These are phyloP conservation scores for Xanthorhoe designata DNA, from an alignment of 2,888 invertebrate species.

Conservation along the genomic window DNA sequence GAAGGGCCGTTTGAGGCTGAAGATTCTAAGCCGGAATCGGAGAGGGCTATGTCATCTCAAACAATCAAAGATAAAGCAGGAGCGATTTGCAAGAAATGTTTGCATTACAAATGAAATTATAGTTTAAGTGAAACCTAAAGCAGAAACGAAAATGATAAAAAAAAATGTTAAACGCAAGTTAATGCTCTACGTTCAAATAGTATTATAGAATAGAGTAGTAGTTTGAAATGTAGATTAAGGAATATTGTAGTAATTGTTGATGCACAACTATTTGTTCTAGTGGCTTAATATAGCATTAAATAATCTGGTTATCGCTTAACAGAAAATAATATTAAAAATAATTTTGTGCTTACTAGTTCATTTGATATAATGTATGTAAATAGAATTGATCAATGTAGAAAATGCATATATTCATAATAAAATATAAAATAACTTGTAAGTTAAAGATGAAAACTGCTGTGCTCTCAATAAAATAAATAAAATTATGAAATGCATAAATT, in stretches of 20 bases:
- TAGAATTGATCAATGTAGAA: not conserved
- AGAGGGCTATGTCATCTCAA: slow-evolving; percentile 63
- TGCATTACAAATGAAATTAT: slow-evolving; percentile 80
- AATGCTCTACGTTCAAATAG: slow-evolving; percentile 30
- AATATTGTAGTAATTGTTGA: slow-evolving; percentile 24
- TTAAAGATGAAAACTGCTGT: slow-evolving; percentile 67
- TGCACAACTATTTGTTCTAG: slow-evolving; percentile 28
- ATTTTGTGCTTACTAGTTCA: not conserved
- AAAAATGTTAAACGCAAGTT: slow-evolving; percentile 10
- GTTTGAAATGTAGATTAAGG: slow-evolving; percentile 13
- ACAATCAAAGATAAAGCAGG: slow-evolving; percentile 77
- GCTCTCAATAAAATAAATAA: slow-evolving; percentile 68
- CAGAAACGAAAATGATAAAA: slow-evolving; percentile 6
- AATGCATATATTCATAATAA: slow-evolving; percentile 8
- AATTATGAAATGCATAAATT: slow-evolving; percentile 37
- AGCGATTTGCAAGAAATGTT: slow-evolving; percentile 82
- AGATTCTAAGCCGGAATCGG: slow-evolving; percentile 72
- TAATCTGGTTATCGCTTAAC: not conserved
- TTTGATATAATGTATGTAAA: not conserved
- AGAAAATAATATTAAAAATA: not conserved
- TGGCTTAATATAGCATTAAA: slow-evolving; percentile 9
- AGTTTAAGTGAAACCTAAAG: slow-evolving; percentile 52
- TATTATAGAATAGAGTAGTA: slow-evolving; percentile 22
- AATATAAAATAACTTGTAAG: not conserved
- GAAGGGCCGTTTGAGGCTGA: slow-evolving; percentile 78